Conservation (phyloP, 37 sponge, comb jelly and placozoan genomes). For the Eunapius fragilis region DNA sequence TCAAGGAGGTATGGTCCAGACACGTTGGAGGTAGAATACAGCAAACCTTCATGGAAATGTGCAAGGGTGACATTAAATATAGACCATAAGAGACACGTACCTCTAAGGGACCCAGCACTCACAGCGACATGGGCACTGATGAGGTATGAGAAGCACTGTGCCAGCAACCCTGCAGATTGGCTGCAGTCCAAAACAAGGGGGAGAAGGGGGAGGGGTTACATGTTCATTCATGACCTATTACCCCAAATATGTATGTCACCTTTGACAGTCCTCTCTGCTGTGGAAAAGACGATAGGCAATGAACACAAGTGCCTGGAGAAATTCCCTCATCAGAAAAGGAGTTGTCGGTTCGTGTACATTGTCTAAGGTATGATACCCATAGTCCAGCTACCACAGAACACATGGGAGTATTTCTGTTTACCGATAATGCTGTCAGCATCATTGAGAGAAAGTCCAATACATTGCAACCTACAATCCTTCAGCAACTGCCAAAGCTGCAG, state of each 20-base stretch:
- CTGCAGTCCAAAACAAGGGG: not conserved
- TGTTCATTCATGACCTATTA: too few species aligned
- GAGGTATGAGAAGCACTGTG: constrained; percentile 8
- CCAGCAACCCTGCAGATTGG: not conserved
- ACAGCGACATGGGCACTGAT: constrained; percentile 21
- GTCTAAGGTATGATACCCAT: not conserved
- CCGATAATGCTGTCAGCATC: constrained; percentile 37
- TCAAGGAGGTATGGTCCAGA: not conserved
- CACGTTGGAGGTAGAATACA: not conserved
- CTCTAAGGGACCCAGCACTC: constrained; percentile 19
- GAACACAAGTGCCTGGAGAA: constrained; percentile 68
- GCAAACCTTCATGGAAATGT: not conserved
- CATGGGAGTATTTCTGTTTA: not conserved
- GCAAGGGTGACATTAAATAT: too few species aligned
- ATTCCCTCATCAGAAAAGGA: constrained; percentile 76
- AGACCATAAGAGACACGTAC: not conserved
- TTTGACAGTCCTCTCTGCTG: too few species aligned
- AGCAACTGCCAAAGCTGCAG: constrained; percentile 76
- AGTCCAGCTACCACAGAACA: not conserved
- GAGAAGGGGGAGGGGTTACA: not conserved
- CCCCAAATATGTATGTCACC: too few species aligned
- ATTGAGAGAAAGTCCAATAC: constrained; percentile 20
- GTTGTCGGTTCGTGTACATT: constrained; percentile 7
- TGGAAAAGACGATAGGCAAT: constrained; percentile 49
- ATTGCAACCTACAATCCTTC: constrained; percentile 64